A percentile compares a stretch with the other conserved stretches of the same genome.
phyloP scores from a whole-genome alignment of 2,888 invertebrate species.

The Cenopis cana region DNA sequence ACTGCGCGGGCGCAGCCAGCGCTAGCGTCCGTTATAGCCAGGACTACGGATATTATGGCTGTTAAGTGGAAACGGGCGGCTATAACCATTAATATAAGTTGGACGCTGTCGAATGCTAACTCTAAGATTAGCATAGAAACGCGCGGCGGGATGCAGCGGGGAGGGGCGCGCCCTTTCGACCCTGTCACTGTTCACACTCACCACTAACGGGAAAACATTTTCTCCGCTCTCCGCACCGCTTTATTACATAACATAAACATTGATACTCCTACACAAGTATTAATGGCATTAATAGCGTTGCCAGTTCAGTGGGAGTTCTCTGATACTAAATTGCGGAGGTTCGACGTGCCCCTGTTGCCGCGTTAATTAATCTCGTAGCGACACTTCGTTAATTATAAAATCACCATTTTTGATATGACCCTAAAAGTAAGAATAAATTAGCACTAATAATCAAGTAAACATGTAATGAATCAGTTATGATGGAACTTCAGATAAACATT shows the following conservation, averaged over 20 bases:
- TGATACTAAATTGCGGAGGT: slow-evolving; percentile 3
- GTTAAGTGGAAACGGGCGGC: slow-evolving; percentile 73
- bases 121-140: slow-evolving; percentile 82
- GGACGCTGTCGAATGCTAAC: slow-evolving; percentile 75
- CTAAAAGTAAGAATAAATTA: slow-evolving; percentile 41
- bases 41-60: slow-evolving; percentile 65
- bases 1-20: slow-evolving; percentile 65
- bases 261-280: slow-evolving; percentile 2
- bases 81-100: slow-evolving; percentile 81
- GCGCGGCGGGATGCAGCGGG: slow-evolving; percentile 72
- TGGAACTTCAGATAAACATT: slow-evolving; percentile 29
- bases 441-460: slow-evolving; percentile 38
- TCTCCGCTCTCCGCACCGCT: slow-evolving; percentile 57
- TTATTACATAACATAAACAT: slow-evolving; percentile 38
- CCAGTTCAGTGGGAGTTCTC: slow-evolving; percentile 8
- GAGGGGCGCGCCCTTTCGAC: slow-evolving; percentile 80
- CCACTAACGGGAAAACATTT: slow-evolving; percentile 79
- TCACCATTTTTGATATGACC: slow-evolving; percentile 42
- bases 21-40: slow-evolving; percentile 57
- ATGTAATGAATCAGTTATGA: slow-evolving; percentile 38
- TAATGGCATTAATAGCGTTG: not conserved
- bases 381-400: slow-evolving; percentile 43
- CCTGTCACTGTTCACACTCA: slow-evolving; percentile 78
- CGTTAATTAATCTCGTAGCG: slow-evolving; percentile 40
- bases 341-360: slow-evolving; percentile 9